Base-by-base conservation (phyloP, 2,113 vertebrate genomes). In the Fregata magnificens region DNA sequence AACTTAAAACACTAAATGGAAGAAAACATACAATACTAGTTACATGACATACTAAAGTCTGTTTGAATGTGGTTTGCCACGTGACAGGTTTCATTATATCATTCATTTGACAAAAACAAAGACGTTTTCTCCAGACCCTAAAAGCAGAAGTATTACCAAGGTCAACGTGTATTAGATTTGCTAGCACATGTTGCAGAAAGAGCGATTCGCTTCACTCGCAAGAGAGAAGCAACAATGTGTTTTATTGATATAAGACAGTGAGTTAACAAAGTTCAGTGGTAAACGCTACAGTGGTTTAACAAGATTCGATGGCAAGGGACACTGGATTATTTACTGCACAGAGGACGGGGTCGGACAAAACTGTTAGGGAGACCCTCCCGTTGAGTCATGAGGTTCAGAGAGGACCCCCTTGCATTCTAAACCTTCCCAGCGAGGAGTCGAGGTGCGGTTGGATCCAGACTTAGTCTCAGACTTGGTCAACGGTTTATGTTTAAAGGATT, bases 61-160 rank as follows among this genome's bases (percentile, higher is more conserved):
- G 52, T 79, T 72, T 69, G 90, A 85, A 92, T 71, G 83, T 80
- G 65, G 49, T 88, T 92, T 94, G 80, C 88, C 86, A 88, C 55
- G 69, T 94, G 93, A 96, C 90, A 93, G 70, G 52, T 91, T 96
- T 94, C 90, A 96, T 95, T 93, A 87, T 77, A 82, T 92, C 78
- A 78, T 86, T 70, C 86, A 85, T 93, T 95, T 97, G 73, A 93
- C 85, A 93, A 78, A 97, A 97, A 88, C 93, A 87, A 95, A 94
- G 80, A 85, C 13, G 59, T 90, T 85, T 94, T 95, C 94, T 95
- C 87, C 79, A 29, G 82, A 94, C 82, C 67, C 87, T 55, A 80
- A 93, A 63, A 93, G 89, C 78, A 88, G 74, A 56, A 90, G 55
- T 29, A 55, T 66, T 89, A 62, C 45, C 89, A 91, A 96, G 95